A percentile compares a stretch with the other conserved stretches of the same genome.
Evolutionary conservation across 2,113 vertebrate genomes (phyloP).

Genomic region (Leucosticte australis): DNA sequence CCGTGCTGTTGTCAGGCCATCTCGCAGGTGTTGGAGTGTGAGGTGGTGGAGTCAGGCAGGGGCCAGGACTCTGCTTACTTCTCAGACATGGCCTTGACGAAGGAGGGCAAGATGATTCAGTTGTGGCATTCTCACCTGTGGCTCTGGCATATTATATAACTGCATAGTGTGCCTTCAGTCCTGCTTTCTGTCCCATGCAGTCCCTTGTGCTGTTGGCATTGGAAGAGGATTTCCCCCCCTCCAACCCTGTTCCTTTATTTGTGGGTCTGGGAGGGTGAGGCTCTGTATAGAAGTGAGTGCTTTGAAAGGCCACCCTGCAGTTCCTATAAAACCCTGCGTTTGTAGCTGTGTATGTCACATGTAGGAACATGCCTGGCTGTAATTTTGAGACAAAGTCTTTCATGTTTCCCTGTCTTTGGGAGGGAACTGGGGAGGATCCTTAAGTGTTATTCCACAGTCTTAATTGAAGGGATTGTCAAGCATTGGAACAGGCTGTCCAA

Average conservation of each 20-base stretch:
- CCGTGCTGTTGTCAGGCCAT: neutral
- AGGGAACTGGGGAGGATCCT: neutral
- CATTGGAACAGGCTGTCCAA: neutral
- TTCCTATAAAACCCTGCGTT: neutral
- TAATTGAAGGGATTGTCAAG: neutral
- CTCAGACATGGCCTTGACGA: rapidly evolving
- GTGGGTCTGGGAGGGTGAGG: neutral
- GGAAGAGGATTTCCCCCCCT: neutral
- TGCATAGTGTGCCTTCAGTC: neutral
- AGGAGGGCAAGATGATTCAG: rapidly evolving
- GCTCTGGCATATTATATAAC: neutral
- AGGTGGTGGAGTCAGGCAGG: neutral
- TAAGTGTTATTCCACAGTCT: neutral
- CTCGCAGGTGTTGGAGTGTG: rapidly evolving
- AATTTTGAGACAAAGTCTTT: neutral
- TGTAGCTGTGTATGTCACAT: neutral
- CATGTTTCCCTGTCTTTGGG: neutral
- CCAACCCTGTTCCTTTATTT: rapidly evolving
- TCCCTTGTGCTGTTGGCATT: rapidly evolving
- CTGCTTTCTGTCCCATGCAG: neutral
- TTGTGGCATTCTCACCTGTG: neutral
- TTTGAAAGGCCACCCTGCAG: neutral
- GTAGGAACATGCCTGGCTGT: neutral
- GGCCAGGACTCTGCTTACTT: neutral
- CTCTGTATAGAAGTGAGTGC: rapidly evolving